phyloP scores from a whole-genome alignment of 2,797 vertebrate genomes.

The Columba guinea region DNA sequence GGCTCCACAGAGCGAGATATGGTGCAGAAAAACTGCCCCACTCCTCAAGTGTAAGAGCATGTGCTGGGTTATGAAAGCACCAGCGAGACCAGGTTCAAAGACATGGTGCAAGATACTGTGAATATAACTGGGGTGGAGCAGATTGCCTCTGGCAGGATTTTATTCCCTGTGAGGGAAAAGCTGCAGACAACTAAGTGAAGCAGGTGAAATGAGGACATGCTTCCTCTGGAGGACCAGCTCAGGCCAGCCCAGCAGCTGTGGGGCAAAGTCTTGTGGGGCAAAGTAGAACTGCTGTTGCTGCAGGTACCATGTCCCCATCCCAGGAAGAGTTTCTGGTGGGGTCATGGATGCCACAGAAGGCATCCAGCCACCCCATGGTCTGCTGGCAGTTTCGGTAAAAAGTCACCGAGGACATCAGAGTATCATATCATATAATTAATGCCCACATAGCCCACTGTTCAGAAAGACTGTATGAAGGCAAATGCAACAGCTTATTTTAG shows the following conservation, averaged over 20 bases:
- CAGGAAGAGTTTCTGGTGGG: background rate
- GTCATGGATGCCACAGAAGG: background rate
- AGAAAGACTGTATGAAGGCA: background rate
- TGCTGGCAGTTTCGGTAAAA: background rate
- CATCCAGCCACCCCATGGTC: fast-evolving
- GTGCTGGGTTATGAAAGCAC: conserved; percentile 7
- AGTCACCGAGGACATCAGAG: background rate
- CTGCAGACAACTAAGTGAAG: background rate
- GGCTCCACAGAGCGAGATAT: fast-evolving
- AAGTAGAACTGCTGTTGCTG: background rate
- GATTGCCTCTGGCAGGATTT: background rate
- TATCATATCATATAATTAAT: background rate
- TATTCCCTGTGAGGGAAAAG: background rate
- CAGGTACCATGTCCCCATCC: no score
- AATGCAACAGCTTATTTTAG: background rate
- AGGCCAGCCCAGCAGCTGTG: background rate
- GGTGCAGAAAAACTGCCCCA: background rate
- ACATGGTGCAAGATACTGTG: background rate
- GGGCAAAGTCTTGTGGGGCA: background rate
- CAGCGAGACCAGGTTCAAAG: background rate
- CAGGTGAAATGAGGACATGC: background rate
- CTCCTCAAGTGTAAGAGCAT: background rate
- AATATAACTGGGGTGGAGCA: background rate
- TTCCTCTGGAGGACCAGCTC: background rate
- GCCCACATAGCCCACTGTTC: background rate